Evolutionary conservation across 35 echinoderm and acorn worm genomes (phyloP).

Genomic region (Patiria miniata): DNA sequence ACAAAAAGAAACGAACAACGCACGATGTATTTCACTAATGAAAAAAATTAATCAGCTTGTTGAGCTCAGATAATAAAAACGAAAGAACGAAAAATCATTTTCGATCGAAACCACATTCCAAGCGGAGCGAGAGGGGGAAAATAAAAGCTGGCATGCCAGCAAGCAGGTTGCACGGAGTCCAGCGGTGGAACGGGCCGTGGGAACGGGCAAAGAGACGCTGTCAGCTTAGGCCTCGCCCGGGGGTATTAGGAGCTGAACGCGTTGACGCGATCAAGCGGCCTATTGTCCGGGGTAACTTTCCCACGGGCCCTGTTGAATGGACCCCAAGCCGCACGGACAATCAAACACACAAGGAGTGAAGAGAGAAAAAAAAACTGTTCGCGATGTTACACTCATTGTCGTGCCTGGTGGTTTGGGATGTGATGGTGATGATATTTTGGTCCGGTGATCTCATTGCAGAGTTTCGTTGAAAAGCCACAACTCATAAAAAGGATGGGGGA

Average conservation of each 20-base stretch:
- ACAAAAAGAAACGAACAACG: too few species aligned
- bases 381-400: constrained; percentile 9
- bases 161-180: too few species aligned
- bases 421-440: not conserved
- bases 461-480: too few species aligned
- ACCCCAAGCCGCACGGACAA: not conserved
- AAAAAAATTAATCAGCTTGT: too few species aligned
- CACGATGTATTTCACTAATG: too few species aligned
- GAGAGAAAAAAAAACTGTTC: too few species aligned
- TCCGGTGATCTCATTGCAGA: too few species aligned
- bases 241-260: not conserved
- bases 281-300: not conserved
- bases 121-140: not conserved
- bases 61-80: too few species aligned
- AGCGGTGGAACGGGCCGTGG: not conserved
- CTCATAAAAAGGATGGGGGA: too few species aligned
- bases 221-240: not conserved
- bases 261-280: not conserved
- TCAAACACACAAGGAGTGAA: not conserved
- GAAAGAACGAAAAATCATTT: not conserved
- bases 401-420: not conserved
- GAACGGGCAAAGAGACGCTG: not conserved
- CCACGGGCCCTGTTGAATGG: constrained; percentile 2
- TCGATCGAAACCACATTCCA: not conserved
- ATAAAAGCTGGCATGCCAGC: not conserved